These are phyloP conservation scores for Bos javanicus DNA, from an alignment of 2,113 vertebrate genomes.

Conservation along the genomic window DNA sequence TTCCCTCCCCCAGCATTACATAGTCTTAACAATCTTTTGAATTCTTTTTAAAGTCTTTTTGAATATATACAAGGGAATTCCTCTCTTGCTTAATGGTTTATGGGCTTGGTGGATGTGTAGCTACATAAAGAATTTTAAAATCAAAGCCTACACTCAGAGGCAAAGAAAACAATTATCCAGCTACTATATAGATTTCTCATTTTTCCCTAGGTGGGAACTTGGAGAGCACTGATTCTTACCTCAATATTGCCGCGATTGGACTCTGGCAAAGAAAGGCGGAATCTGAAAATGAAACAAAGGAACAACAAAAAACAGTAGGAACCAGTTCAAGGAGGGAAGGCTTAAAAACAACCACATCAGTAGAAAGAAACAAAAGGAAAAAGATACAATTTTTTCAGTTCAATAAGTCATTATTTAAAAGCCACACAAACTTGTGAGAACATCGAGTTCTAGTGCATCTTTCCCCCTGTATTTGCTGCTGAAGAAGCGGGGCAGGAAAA, in stretches of 20 bases:
- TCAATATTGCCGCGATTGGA: conserved; percentile 46
- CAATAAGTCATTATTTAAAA: neutral
- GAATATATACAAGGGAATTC: neutral
- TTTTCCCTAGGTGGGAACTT: neutral
- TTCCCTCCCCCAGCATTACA: neutral
- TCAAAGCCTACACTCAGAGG: neutral
- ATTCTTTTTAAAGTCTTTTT: neutral
- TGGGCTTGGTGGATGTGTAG: neutral
- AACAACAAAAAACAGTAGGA: conserved; percentile 33
- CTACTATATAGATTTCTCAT: neutral
- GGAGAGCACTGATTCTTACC: conserved; percentile 16
- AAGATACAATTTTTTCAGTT: neutral
- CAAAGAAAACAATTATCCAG: neutral
- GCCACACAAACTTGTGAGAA: neutral
- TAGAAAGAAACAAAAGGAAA: neutral
- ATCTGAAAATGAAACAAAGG: conserved; percentile 56
- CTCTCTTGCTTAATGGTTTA: conserved; percentile 2
- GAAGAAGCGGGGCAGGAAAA: neutral
- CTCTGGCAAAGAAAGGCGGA: conserved; percentile 68
- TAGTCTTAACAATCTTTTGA: neutral
- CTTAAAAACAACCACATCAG: neutral
- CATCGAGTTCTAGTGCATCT: neutral
- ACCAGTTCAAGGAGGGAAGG: conserved; percentile 6
- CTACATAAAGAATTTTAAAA: conserved; percentile 18
- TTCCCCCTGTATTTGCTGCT: neutral